Evolutionary conservation across 2,888 invertebrate species (phyloP).

Genomic region (Copidosoma aretas): DNA sequence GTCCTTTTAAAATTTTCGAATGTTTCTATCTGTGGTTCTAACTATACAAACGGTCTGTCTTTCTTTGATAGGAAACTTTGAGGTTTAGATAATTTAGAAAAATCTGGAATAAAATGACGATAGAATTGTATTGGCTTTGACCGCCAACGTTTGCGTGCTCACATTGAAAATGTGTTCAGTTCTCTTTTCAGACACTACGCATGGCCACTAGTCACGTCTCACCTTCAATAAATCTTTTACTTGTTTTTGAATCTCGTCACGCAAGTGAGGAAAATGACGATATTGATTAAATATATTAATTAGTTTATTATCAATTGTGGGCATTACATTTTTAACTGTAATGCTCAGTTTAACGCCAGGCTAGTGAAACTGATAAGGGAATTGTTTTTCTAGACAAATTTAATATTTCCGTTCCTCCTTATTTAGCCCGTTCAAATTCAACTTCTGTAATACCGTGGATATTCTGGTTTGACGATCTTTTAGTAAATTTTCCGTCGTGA

Average conservation of each 20-base stretch:
- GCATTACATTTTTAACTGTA: constrained; percentile 33
- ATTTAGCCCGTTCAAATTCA: constrained; percentile 28
- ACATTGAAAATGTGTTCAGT: not conserved
- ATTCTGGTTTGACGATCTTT: no score
- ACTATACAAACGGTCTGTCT: not conserved
- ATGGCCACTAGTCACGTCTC: constrained; percentile 49
- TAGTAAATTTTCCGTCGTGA: no score
- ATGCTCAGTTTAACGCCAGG: constrained; percentile 36
- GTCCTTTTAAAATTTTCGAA: constrained; percentile 4
- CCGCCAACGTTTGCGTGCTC: not conserved
- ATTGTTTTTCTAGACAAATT: not conserved
- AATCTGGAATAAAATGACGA: not conserved
- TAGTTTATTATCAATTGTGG: constrained; percentile 21
- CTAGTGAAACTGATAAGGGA: constrained; percentile 37
- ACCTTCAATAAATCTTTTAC: constrained; percentile 44
- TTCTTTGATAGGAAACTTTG: not conserved
- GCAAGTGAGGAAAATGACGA: constrained; percentile 35
- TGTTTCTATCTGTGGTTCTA: not conserved
- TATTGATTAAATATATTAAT: constrained; percentile 43
- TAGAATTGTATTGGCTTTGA: constrained; percentile 58
- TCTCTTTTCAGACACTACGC: constrained; percentile 2
- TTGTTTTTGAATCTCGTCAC: constrained; percentile 38
- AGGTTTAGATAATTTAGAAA: constrained; percentile 6
- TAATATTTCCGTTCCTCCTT: constrained; percentile 10
- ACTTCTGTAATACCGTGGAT: no score